Evolutionary conservation across 1,140 invertebrate species (phyloP), one percentile per base, ranked within the genome.

Genomic region (Hestina assimilis): DNA sequence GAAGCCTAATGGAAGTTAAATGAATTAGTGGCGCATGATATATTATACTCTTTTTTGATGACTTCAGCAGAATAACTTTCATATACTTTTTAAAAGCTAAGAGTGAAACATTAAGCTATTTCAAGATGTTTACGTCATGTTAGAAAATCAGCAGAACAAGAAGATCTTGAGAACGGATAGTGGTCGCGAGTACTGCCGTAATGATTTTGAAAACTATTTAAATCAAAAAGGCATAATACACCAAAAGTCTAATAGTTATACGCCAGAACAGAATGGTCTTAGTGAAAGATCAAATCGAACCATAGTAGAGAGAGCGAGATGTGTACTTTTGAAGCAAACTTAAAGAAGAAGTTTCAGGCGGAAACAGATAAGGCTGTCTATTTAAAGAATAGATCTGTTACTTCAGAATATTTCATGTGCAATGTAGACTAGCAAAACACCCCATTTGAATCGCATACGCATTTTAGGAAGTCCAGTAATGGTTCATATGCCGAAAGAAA

Each of bases 241-340:
- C 12, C 50, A 53, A 17, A 42, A 42, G 21, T 14, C 50, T 3
- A 43, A 42, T 3, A 4, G n/a, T 29, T 53, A 53, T 19, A 42
- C 38, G 7, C 38, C 50, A 6, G 38, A 42, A 8, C 50, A 53
- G 26, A 91, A 91, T 67, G 84, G 85, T 31, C 23, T 66, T n/a
- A 31, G 38, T n/a, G 60, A 63, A 21, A 46, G 48, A 38, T 64
- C 64, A 23, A 77, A 78, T 41, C 63, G 57, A 21, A 51, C 56
- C 69, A 62, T 50, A 29, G 17, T 53, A 26, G 50, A 53, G 15
- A 53, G 7, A 31, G 50, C 50, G 0, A 42, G 38, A 33, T 53
- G 50, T 17, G 3, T 53, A 43, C 26, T 53, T 21, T 42, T 42
- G 38, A 53, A 23, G 50, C 50, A 23, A 11, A 17, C 12, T n/a